Evolutionary conservation across 2,113 vertebrate species (phyloP).

Genomic region (Poecile atricapillus): DNA sequence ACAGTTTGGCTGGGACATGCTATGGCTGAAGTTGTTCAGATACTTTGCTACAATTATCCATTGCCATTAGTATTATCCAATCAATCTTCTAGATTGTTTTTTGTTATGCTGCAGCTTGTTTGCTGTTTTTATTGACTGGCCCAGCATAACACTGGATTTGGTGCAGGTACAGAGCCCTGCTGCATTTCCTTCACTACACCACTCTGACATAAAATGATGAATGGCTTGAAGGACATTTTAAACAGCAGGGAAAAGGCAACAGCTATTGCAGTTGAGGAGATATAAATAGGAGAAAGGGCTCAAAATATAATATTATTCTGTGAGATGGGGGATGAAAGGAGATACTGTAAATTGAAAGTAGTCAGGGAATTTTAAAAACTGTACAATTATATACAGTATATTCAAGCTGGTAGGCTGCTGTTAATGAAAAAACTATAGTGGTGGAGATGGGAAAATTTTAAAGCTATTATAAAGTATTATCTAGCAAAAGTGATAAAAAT

Average conservation of each 20-base stretch:
- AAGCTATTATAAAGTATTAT: background rate
- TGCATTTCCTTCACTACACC: background rate
- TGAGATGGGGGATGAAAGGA: background rate
- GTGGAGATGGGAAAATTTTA: background rate
- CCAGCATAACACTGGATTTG: background rate
- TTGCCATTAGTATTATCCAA: background rate
- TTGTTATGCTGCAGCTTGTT: background rate
- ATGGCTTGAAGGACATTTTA: background rate
- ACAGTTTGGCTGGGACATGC: too few species aligned
- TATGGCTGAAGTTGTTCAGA: too few species aligned
- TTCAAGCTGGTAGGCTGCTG: background rate
- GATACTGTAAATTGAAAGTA: slow-evolving; percentile 22
- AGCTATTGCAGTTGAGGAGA: background rate
- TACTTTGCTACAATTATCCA: too few species aligned
- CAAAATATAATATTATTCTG: background rate
- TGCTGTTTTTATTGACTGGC: background rate
- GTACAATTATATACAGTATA: background rate
- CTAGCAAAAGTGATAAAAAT: background rate
- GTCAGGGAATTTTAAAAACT: background rate
- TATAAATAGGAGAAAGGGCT: background rate
- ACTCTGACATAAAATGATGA: background rate
- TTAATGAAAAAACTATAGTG: background rate
- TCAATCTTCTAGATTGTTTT: background rate
- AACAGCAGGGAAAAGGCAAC: background rate
- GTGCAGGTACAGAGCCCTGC: background rate